Conservation (phyloP, 2,113 vertebrate genomes). For the Xiphophorus couchianus region DNA sequence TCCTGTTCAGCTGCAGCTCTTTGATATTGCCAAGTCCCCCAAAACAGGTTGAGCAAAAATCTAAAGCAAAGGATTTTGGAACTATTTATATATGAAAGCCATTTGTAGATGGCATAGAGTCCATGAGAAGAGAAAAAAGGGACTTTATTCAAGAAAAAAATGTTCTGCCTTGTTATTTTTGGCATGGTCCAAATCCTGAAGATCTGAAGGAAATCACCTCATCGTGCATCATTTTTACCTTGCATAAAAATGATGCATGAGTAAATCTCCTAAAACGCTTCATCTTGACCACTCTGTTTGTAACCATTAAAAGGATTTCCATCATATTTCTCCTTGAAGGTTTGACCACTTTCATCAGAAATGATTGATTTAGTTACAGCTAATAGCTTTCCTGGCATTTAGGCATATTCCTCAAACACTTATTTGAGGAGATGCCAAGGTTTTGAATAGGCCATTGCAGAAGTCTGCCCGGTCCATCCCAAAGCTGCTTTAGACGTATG, state of each 20-base stretch:
- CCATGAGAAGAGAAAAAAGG: conserved; percentile 50
- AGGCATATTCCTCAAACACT: too few relatives aligned
- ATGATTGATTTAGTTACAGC: too few relatives aligned
- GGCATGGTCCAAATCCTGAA: background rate
- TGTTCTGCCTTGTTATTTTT: conserved; percentile 2
- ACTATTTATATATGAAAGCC: conserved; percentile 75
- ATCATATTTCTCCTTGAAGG: too few relatives aligned
- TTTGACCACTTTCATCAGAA: too few relatives aligned
- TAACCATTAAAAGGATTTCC: too few relatives aligned
- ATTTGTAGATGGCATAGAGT: conserved; percentile 40
- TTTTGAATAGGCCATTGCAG: too few relatives aligned
- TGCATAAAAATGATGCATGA: background rate
- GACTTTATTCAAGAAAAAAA: conserved; percentile 63
- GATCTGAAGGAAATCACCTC: background rate
- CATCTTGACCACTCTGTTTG: too few relatives aligned
- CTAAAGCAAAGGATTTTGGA: conserved; percentile 37
- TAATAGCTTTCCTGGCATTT: too few relatives aligned
- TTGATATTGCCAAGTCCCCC: background rate
- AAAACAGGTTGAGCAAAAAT: background rate
- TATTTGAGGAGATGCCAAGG: too few relatives aligned
- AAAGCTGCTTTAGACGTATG: too few relatives aligned
- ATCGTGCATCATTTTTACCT: background rate
- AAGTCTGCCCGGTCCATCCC: too few relatives aligned
- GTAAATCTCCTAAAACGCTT: too few relatives aligned
- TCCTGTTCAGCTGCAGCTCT: background rate